phyloP scores from a whole-genome alignment of 2,113 vertebrate species.

The Onychostruthus taczanowskii region DNA sequence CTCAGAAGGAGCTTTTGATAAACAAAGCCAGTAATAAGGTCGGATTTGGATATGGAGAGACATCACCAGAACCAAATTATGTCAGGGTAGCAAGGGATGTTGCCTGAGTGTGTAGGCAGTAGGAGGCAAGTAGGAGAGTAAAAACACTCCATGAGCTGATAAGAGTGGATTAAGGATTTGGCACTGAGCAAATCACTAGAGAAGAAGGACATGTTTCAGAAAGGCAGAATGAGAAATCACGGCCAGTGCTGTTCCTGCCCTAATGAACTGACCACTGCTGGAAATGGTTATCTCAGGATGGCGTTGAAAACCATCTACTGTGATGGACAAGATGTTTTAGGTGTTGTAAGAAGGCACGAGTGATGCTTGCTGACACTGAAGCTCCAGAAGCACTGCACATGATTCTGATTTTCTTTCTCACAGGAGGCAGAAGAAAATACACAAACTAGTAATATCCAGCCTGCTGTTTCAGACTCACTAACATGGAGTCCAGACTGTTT shows the following conservation, averaged over 20 bases:
- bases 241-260: not conserved
- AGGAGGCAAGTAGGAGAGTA: not conserved
- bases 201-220: not conserved
- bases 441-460: not conserved
- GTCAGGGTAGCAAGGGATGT: not conserved
- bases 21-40: not conserved
- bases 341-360: not conserved
- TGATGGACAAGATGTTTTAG: not conserved
- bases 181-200: not conserved
- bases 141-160: not conserved
- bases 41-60: not conserved
- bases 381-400: not conserved
- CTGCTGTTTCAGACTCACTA: not conserved
- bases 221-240: not conserved
- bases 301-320: constrained; percentile 3
- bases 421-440: not conserved
- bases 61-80: not conserved
- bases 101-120: not conserved
- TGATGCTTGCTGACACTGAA: not conserved
- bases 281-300: not conserved
- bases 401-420: not conserved
- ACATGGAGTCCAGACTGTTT: not conserved
- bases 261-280: constrained; percentile 7
- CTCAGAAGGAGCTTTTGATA: not conserved
- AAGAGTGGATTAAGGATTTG: constrained; percentile 9